Evolutionary conservation across 2,888 invertebrate species (phyloP).

Genomic region (Uropetala carovei): DNA sequence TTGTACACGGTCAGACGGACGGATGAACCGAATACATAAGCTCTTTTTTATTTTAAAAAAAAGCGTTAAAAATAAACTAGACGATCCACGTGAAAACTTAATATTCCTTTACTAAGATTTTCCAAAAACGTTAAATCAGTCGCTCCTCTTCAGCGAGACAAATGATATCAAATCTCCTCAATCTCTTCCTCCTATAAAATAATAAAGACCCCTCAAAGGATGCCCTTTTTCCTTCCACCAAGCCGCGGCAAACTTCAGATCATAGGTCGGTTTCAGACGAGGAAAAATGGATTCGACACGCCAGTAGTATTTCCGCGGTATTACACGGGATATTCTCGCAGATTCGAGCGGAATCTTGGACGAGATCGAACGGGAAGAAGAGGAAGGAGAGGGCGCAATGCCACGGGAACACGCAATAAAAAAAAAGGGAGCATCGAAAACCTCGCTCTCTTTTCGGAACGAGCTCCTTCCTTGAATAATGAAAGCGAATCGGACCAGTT

Average conservation of each 20-base stretch:
- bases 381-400: neutral
- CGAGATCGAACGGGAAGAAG: neutral
- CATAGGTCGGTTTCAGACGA: neutral
- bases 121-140: neutral
- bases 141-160: neutral
- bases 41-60: too few species aligned
- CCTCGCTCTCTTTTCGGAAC: neutral
- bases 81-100: neutral
- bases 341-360: neutral
- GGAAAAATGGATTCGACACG: neutral
- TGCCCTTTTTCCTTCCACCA: neutral
- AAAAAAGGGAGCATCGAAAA: neutral
- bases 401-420: neutral
- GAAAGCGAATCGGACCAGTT: neutral
- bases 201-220: conserved; percentile 12
- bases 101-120: neutral
- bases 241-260: neutral
- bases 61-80: neutral
- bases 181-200: neutral
- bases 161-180: neutral
- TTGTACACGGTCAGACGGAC: too few species aligned
- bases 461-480: neutral
- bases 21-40: too few species aligned
- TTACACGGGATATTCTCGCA: neutral
- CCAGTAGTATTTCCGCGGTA: neutral